Base-by-base conservation (phyloP, 1,140 invertebrate species). In the Aphaenogaster rudis region DNA sequence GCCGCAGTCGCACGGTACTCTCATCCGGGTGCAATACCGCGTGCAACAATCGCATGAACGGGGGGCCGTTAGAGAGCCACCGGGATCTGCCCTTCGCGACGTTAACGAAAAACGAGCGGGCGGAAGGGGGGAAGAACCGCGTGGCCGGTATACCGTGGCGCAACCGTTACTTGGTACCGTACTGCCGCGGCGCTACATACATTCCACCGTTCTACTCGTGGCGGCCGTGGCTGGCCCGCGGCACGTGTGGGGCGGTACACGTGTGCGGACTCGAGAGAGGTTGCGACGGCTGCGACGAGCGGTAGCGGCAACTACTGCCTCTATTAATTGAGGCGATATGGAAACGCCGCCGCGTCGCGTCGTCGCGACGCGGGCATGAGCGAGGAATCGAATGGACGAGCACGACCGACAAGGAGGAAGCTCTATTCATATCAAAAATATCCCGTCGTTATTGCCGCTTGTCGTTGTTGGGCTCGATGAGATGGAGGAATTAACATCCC, bases 91-190 rank as follows among this genome's bases (percentile, higher is more conserved):
- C 64, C 48, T 79, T 78, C 33, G 79, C 45, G 52, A 52, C 59
- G 61, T 61, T 64, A 45, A 7, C 33, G 71, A 78, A 89, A 84
- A 78, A 28, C 13, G 42, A 48, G 21, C 15, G 33, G n/a, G 9
- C 64, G 2, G 2, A 9, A 11, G 9, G 7, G 21, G 6, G 5
- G 21, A 8, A 61, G 5, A 8, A 82, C 28, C 63, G 28, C 63
- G 57, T 63, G 50, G 52, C 48, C 72, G 21, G 74, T 69, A 63
- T 61, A 48, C 54, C 74, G 39, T 88, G 88, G 88, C 85, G 85
- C 86, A 67, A 89, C 77, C 91, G 91, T 88, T 87, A 90, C 89
- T 71, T 78, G 76, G 48, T 90, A 90, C 88, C 81, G 80, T 91
- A 87, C 86, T 87, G 88, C 59, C 45, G 86, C 50, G 36, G 36